Percentiles rank a stretch among this genome's conserved stretches.
Evolutionary conservation across 37 sponge, comb jelly and placozoan genomes (phyloP).

Genomic region (Cliona cf. orientalis): DNA sequence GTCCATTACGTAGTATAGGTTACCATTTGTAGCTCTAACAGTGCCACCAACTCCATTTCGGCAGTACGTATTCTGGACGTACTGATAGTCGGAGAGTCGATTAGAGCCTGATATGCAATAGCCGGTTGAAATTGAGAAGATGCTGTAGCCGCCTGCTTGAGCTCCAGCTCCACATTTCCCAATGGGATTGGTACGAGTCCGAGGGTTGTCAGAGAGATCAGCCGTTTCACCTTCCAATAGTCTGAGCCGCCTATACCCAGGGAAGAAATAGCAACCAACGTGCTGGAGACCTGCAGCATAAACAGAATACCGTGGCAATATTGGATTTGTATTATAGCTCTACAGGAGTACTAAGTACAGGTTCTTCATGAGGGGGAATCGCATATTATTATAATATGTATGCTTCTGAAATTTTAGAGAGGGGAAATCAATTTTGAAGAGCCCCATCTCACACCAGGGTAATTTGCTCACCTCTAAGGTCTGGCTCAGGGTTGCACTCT

Average conservation of each 20-base stretch:
- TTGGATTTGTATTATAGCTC: no score
- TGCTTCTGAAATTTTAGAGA: no score
- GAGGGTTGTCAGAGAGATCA: slow-evolving; percentile 52
- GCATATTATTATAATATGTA: no score
- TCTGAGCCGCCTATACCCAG: neutral
- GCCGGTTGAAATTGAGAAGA: slow-evolving; percentile 36
- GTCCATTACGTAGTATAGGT: slow-evolving; percentile 41
- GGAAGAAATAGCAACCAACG: neutral
- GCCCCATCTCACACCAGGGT: no score
- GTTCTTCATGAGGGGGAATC: no score
- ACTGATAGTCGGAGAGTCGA: slow-evolving; percentile 24
- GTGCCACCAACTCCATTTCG: slow-evolving; percentile 48
- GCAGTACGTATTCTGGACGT: neutral
- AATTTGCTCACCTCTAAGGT: slow-evolving; percentile 35
- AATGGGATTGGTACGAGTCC: slow-evolving; percentile 37
- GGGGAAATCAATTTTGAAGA: no score
- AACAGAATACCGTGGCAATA: no score
- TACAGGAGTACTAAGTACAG: no score
- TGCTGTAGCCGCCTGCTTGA: slow-evolving; percentile 6
- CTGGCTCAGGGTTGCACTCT: slow-evolving; percentile 56
- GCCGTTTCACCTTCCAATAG: slow-evolving; percentile 39
- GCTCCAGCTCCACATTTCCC: slow-evolving; percentile 60
- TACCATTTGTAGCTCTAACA: neutral
- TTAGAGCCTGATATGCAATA: slow-evolving; percentile 72
- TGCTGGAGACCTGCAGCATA: neutral